A percentile compares a stretch with the other conserved stretches of the same genome.
Evolutionary conservation across 2,113 vertebrate genomes (phyloP).

Genomic region (Larimichthys crocea): DNA sequence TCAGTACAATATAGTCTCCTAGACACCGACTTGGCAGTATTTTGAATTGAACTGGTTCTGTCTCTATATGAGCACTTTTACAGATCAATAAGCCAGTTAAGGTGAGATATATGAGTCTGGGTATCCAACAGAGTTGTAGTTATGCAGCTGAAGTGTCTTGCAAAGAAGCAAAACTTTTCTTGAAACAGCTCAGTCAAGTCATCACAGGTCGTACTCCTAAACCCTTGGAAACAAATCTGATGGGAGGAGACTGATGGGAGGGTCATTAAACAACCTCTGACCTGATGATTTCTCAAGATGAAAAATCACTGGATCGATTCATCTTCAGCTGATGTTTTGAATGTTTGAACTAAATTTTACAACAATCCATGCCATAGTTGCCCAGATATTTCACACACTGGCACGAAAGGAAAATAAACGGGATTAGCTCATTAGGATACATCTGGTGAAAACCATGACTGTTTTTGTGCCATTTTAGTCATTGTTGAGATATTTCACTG

Average conservation of each 20-base stretch:
- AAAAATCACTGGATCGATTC: neutral
- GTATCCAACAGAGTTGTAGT: neutral
- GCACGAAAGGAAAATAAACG: too few species aligned
- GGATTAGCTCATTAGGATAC: too few species aligned
- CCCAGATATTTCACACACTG: too few species aligned
- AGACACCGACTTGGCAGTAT: neutral
- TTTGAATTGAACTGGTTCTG: conserved; percentile 12
- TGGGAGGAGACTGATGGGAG: too few species aligned
- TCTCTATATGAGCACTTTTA: conserved; percentile 8
- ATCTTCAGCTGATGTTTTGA: too few species aligned
- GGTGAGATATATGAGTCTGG: neutral
- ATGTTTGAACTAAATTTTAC: too few species aligned
- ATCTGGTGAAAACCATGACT: too few species aligned
- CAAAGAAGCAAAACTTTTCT: neutral
- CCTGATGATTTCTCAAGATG: neutral
- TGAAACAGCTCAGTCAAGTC: neutral
- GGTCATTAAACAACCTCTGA: too few species aligned
- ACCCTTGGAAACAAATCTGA: neutral
- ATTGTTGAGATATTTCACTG: too few species aligned
- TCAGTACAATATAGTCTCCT: neutral
- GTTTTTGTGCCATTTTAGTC: too few species aligned
- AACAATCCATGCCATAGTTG: too few species aligned
- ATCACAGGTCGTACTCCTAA: neutral
- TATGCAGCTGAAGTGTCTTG: neutral
- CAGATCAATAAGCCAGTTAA: conserved; percentile 8